Evolutionary conservation across 2,797 vertebrate species (phyloP).

Genomic region (Etheostoma perlongum): DNA sequence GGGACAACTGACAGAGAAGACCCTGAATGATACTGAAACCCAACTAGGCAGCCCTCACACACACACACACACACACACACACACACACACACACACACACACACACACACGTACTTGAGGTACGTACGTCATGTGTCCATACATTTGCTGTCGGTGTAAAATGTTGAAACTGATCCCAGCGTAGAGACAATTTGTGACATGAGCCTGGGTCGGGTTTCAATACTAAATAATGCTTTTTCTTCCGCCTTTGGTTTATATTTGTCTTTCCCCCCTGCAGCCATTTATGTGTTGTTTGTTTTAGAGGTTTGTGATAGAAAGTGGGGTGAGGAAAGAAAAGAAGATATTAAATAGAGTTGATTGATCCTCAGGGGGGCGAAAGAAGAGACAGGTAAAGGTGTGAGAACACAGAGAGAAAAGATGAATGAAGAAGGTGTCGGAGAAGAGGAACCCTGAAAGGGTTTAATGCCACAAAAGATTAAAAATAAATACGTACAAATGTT

Average conservation of each 20-base stretch:
- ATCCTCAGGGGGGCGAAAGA: background rate
- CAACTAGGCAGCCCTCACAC: background rate
- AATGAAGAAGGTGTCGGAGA: no score
- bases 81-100: no score
- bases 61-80: conserved; percentile 1
- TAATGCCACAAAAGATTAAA: no score
- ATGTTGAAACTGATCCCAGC: conserved; percentile 19
- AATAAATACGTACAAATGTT: no score
- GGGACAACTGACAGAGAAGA: background rate
- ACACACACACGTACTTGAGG: background rate
- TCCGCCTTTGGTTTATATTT: background rate
- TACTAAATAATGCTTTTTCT: background rate
- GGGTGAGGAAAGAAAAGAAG: background rate
- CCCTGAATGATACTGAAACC: conserved; percentile 1
- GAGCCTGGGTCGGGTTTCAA: conserved; percentile 3
- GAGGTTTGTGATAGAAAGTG: background rate
- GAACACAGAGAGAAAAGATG: background rate
- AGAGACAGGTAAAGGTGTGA: conserved; percentile 2
- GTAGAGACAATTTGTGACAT: conserved; percentile 6
- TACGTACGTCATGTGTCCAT: background rate
- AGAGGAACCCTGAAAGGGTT: no score
- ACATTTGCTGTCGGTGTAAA: conserved; percentile 2
- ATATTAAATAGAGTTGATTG: background rate
- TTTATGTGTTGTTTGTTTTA: background rate
- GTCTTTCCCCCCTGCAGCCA: no score